These are phyloP conservation scores for Numenius arquata DNA, from an alignment of 2,113 vertebrate species.

Conservation along the genomic window DNA sequence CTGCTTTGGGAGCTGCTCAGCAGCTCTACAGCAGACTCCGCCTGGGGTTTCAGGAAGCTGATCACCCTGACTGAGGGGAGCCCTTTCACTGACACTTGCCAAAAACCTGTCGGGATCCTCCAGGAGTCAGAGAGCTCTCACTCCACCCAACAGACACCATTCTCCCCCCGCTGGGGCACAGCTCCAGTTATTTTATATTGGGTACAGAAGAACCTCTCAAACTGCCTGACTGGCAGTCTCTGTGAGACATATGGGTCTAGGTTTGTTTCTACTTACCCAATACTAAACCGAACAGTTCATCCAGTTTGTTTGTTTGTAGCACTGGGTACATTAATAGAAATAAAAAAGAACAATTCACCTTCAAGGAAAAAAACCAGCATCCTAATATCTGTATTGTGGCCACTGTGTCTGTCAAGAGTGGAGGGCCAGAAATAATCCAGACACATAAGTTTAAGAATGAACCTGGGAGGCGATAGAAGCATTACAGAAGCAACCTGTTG, in stretches of 20 bases:
- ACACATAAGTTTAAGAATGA: neutral
- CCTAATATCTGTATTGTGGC: neutral
- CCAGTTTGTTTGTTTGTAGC: neutral
- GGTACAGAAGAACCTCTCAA: neutral
- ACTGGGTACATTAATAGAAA: neutral
- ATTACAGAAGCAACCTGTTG: neutral
- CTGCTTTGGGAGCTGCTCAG: neutral
- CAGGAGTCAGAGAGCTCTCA: neutral
- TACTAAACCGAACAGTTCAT: neutral
- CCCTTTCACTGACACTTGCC: neutral
- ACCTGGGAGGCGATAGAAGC: neutral
- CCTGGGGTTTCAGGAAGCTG: neutral
- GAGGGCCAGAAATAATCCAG: neutral
- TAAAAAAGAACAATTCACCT: neutral
- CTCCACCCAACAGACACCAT: neutral
- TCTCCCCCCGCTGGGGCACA: neutral
- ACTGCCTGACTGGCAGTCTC: neutral
- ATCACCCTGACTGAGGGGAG: neutral
- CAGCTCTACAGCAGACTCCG: neutral
- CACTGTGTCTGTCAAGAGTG: neutral
- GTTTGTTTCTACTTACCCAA: neutral
- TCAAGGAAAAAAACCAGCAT: neutral
- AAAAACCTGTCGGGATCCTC: neutral
- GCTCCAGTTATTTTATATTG: neutral
- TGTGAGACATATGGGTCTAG: accelerated